Percentiles rank a stretch among this genome's conserved stretches.
Evolutionary conservation across 2,888 invertebrate genomes (phyloP).

Genomic region (Pharmacophagus antenor): DNA sequence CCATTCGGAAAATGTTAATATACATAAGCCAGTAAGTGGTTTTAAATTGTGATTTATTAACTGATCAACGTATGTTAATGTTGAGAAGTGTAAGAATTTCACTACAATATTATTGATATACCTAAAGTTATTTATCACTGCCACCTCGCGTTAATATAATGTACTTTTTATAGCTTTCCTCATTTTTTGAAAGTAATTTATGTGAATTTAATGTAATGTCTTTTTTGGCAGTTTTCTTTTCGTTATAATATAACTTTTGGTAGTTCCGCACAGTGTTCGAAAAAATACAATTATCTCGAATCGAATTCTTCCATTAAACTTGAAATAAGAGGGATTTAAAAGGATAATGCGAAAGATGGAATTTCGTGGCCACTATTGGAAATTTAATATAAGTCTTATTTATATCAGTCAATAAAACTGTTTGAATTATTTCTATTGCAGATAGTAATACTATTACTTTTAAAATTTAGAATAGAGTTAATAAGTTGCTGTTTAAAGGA

Average conservation of each 20-base stretch:
- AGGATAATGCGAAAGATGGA: not conserved
- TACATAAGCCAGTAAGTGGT: constrained; percentile 14
- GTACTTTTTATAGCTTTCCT: constrained; percentile 58
- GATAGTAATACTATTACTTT: no score
- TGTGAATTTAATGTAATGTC: constrained; percentile 58
- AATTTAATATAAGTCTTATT: not conserved
- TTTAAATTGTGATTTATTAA: constrained; percentile 26
- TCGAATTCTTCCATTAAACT: constrained; percentile 41
- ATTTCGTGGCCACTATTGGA: not conserved
- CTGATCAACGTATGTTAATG: constrained; percentile 25
- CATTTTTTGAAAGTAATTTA: constrained; percentile 58
- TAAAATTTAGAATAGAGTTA: no score
- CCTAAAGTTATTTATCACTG: constrained; percentile 51
- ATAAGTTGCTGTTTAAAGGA: no score
- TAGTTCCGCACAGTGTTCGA: constrained; percentile 39
- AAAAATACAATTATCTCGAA: constrained; percentile 40
- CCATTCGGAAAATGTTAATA: constrained; percentile 21
- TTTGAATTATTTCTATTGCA: no score
- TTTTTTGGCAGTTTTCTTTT: constrained; percentile 48
- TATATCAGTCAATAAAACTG: no score
- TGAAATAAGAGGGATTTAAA: constrained; percentile 38
- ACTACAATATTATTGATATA: constrained; percentile 33
- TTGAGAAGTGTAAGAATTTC: constrained; percentile 27
- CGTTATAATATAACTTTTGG: constrained; percentile 44
- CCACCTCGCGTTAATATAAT: constrained; percentile 52